Percentiles rank a stretch among this genome's conserved stretches.
These are phyloP conservation scores for Peribatodes rhomboidaria DNA, from an alignment of 2,888 invertebrate species.

Conservation along the genomic window DNA sequence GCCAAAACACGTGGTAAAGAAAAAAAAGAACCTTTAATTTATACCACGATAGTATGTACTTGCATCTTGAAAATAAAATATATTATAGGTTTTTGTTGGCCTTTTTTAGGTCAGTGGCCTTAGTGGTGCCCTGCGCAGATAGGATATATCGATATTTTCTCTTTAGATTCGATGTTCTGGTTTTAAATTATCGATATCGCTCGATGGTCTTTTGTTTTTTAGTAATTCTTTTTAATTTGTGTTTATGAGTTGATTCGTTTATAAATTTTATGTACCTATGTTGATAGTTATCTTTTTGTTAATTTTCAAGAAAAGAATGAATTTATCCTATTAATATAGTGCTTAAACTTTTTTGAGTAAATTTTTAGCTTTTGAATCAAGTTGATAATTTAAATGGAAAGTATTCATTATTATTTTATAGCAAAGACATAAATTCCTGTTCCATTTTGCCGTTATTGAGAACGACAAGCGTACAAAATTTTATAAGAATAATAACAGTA, in stretches of 20 bases:
- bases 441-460: no score
- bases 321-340: no score
- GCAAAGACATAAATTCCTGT: no score
- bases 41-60: constrained; percentile 82
- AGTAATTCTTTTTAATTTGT: background rate
- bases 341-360: no score
- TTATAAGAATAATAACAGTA: no score
- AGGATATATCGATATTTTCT: constrained; percentile 30
- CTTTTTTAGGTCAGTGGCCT: constrained; percentile 82
- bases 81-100: constrained; percentile 68
- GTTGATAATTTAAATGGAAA: background rate
- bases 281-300: background rate
- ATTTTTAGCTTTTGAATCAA: no score
- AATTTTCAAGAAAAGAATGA: no score
- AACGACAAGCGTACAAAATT: no score
- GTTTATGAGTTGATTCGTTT: background rate
- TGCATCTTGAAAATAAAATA: constrained; percentile 85
- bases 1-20: constrained; percentile 81
- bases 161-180: constrained; percentile 9
- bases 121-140: constrained; percentile 65
- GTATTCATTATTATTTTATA: background rate
- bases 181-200: constrained; percentile 5
- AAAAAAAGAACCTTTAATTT: constrained; percentile 84
- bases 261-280: constrained; percentile 1
- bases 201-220: constrained; percentile 7